These are phyloP conservation scores for Mirza zaza DNA, from an alignment of 2,113 vertebrate genomes.

Conservation along the genomic window DNA sequence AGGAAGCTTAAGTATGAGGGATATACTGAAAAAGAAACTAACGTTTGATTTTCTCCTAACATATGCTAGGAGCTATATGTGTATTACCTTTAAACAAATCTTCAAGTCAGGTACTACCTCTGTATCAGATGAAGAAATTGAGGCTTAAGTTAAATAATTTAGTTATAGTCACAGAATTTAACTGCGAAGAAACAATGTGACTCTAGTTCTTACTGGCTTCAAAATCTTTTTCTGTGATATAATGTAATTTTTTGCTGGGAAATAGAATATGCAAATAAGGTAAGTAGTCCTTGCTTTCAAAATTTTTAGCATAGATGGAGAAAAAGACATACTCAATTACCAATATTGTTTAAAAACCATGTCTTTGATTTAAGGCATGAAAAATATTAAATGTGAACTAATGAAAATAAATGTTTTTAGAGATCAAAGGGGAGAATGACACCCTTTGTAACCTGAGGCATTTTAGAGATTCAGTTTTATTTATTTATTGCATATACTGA, in stretches of 20 bases:
- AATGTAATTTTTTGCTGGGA: not conserved
- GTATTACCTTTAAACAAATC: not conserved
- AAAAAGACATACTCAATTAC: not conserved
- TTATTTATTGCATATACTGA: not conserved
- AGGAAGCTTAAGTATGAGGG: not conserved
- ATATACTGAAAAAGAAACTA: not conserved
- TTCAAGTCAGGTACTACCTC: not conserved
- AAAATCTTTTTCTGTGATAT: not conserved
- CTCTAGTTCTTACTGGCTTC: not conserved
- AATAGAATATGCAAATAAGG: not conserved
- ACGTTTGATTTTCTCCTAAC: not conserved
- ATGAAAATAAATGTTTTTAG: not conserved
- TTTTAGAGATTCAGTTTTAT: not conserved
- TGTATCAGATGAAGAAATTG: not conserved
- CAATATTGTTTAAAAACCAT: not conserved
- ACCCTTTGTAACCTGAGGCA: not conserved
- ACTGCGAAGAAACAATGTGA: accelerated
- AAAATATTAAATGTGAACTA: not conserved
- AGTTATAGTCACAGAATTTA: not conserved
- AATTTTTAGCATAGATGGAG: not conserved
- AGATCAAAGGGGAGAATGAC: not conserved
- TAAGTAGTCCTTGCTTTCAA: not conserved
- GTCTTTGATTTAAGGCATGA: not conserved
- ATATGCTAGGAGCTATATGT: not conserved
- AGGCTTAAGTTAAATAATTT: not conserved